Evolutionary conservation across 2,113 vertebrate genomes (phyloP), one percentile per base, ranked within the genome.

Genomic region (Larimichthys polyactis): DNA sequence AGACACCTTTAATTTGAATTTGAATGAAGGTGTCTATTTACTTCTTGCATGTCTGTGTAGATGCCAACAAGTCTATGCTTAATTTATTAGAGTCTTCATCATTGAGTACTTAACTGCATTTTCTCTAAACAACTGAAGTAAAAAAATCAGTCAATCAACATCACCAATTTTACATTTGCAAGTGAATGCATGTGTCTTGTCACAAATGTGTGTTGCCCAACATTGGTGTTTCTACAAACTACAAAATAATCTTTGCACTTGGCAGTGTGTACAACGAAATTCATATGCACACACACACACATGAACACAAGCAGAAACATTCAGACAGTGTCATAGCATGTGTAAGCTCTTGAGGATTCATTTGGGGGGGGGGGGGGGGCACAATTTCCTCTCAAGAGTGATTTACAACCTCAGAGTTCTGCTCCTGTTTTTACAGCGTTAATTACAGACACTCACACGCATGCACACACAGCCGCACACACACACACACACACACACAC

Each of bases 391-490:
- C 72, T 57, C 65, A 64, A 67, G 71, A 58, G 36, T 92, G 91
- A 94, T 94, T 94, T 93, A 94, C 87, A 82, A 68, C 75, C 58
- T 78, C 52, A 57, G 75, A 83, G 74, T 51, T 73, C 65, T 78
- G 60, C 82, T 87, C 69, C 82, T 76, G 86, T 75, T 81, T 92
- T 88, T 79, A 77, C 79, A 82, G 78, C 36, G 55, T 84, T 91
- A 90, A 94, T 95, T 92, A 93, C 80, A 93, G 82, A 92, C 70
- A 75, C 55, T 73, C 73, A 72, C 72, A 63, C 40, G 60, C 69
- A 52, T 57, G 57, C 76, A 74, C 71, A 83, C 62, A 79, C 75
- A 65, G 51, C 29, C 29, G 71, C 69, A 27, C 27, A 27, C 27
- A 27, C 27, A 27, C 27, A 27, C 27, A 27, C 27, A 27, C n/a